A percentile compares a stretch with the other conserved stretches of the same genome.
Conservation (phyloP, 1,140 invertebrate genomes). For the Campoletis sonorensis region DNA sequence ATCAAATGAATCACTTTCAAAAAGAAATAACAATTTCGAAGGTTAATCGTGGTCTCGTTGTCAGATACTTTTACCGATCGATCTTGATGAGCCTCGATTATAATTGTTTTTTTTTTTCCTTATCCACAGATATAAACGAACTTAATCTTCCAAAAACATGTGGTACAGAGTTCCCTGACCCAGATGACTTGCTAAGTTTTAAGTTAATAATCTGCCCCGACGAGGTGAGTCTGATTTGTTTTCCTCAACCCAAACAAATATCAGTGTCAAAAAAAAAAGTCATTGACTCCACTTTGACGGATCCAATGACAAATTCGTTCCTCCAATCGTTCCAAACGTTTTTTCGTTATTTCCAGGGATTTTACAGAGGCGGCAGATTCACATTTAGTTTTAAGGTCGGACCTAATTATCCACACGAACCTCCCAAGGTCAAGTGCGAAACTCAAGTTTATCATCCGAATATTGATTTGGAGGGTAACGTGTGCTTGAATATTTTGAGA, state of each 20-base stretch:
- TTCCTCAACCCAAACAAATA: neutral
- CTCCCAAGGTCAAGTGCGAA: conserved; percentile 96
- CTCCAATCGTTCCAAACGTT: neutral
- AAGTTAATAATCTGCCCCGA: conserved; percentile 98
- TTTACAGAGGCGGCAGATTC: conserved; percentile 95
- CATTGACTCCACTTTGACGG: neutral
- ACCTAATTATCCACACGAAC: conserved; percentile 97
- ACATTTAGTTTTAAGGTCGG: conserved; percentile 98
- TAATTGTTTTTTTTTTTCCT: neutral
- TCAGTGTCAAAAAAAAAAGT: neutral
- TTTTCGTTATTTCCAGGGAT: conserved; percentile 85
- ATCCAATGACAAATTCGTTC: conserved; percentile 6
- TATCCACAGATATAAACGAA: conserved; percentile 96
- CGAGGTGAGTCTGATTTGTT: conserved; percentile 81
- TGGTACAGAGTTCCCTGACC: conserved; percentile 96
- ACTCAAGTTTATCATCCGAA: conserved; percentile 97
- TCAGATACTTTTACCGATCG: neutral
- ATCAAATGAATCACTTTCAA: too few relatives aligned
- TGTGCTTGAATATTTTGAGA: conserved; percentile 95
- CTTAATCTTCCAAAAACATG: conserved; percentile 98
- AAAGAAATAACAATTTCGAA: too few relatives aligned
- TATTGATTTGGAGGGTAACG: conserved; percentile 96
- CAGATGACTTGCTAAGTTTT: conserved; percentile 96
- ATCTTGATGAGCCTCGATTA: neutral
- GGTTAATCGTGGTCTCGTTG: too few relatives aligned